Conservation (phyloP, 2,797 vertebrate species). For the Champsocephalus esox region DNA sequence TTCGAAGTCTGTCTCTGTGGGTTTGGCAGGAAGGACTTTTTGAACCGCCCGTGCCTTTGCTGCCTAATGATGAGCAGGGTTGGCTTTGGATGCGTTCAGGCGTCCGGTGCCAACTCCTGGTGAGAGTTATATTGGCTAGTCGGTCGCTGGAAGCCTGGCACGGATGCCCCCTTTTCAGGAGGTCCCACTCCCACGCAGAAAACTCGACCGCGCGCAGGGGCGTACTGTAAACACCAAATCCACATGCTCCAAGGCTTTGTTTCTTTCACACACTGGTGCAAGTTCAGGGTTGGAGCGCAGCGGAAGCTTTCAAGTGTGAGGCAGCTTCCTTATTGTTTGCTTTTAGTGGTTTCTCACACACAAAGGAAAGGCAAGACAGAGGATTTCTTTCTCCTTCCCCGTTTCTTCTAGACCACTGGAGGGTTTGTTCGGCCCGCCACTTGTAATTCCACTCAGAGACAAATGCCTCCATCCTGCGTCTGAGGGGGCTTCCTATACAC, state of each 20-base stretch:
- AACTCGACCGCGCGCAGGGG: conserved; percentile 13
- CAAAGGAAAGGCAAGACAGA: conserved; percentile 64
- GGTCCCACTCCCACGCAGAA: conserved; percentile 55
- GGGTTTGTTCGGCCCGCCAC: conserved; percentile 79
- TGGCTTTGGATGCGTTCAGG: conserved; percentile 56
- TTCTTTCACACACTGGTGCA: not conserved
- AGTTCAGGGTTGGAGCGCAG: conserved; percentile 12
- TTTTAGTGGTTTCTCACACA: conserved; percentile 2
- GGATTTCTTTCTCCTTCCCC: conserved; percentile 28
- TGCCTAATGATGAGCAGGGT: conserved; percentile 71
- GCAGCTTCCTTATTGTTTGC: conserved; percentile 22
- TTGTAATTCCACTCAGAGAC: conserved; percentile 85
- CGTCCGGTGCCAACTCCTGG: conserved; percentile 68
- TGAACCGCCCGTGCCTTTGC: conserved; percentile 51
- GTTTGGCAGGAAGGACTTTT: conserved; percentile 64
- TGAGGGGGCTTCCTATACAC: conserved; percentile 67
- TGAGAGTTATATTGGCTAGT: conserved; percentile 65
- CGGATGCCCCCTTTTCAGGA: conserved; percentile 61
- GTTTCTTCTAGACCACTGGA: conserved; percentile 72
- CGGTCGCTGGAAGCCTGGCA: conserved; percentile 65
- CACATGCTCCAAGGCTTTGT: not conserved
- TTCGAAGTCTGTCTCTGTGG: conserved; percentile 28
- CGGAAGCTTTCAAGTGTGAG: conserved; percentile 8
- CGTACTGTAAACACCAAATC: conserved; percentile 30
- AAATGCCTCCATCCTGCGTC: conserved; percentile 76